These are phyloP conservation scores for Grantiella picta DNA, from an alignment of 2,113 vertebrate genomes.

Conservation along the genomic window DNA sequence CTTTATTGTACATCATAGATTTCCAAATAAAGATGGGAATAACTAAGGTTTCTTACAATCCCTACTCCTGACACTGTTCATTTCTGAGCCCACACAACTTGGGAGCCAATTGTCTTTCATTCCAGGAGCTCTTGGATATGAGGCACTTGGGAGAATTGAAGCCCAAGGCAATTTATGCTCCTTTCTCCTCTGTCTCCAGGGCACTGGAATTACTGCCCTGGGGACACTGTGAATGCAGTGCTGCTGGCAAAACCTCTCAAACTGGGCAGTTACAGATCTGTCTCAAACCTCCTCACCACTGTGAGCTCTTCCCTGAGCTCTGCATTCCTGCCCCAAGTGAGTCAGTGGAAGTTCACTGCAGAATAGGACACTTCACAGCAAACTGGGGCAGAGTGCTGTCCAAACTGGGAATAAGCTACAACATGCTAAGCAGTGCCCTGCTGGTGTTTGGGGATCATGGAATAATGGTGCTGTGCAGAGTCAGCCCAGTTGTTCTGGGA, in stretches of 20 bases:
- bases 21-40: neutral
- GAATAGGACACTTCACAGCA: neutral
- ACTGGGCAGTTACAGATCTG: too few relatives aligned
- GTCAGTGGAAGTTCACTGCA: neutral
- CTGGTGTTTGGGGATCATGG: neutral
- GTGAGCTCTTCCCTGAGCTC: too few relatives aligned
- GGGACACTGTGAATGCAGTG: too few relatives aligned
- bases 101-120: neutral
- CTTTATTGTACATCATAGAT: neutral
- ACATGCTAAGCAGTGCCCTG: neutral
- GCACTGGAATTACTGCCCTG: too few relatives aligned
- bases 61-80: fast-evolving
- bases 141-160: neutral
- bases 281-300: too few relatives aligned
- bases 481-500: neutral
- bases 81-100: neutral
- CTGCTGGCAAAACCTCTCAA: too few relatives aligned
- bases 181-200: too few relatives aligned
- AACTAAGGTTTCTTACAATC: neutral
- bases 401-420: neutral
- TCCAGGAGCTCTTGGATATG: neutral
- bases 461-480: neutral
- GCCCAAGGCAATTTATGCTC: neutral
- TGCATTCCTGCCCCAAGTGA: neutral
- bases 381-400: neutral